Conservation (phyloP, 1,140 invertebrate species). For the Diuraphis noxia region DNA sequence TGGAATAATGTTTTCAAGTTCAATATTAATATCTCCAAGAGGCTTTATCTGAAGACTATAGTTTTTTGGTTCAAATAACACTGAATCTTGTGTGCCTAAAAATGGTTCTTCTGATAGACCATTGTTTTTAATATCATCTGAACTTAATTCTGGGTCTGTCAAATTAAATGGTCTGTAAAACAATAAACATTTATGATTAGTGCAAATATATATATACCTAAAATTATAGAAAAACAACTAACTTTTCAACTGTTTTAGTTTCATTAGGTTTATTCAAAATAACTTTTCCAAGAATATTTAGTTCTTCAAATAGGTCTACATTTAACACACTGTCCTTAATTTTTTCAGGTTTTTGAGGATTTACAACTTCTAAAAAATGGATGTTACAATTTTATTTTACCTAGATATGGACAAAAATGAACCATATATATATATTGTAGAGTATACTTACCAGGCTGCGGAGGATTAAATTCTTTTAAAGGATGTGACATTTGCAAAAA, state of each 20-base stretch:
- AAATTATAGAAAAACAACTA: not conserved
- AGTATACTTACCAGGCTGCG: not conserved
- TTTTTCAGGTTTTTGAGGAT: not conserved
- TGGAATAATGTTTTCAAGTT: slow-evolving; percentile 42
- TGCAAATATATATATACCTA: not conserved
- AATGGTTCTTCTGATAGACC: not conserved
- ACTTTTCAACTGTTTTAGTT: slow-evolving; percentile 11
- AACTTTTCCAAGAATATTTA: slow-evolving; percentile 46
- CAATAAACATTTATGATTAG: not conserved
- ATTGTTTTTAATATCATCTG: not conserved
- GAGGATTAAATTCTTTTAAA: not conserved
- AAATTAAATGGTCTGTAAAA: not conserved
- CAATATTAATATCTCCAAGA: slow-evolving; percentile 19
- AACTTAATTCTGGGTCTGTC: not conserved
- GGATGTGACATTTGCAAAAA: slow-evolving; percentile 34
- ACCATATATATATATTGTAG: not conserved
- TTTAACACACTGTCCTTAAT: not conserved
- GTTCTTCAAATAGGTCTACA: slow-evolving; percentile 40
- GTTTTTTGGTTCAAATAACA: not conserved
- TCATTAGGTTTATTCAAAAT: slow-evolving; percentile 4
- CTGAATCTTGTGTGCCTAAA: not conserved
- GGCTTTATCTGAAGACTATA: not conserved
- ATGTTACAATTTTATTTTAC: not conserved
- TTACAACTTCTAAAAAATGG: not conserved
- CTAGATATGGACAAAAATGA: not conserved